These are phyloP conservation scores for Spinus pinus DNA, from an alignment of 2,797 vertebrate species.

Conservation along the genomic window DNA sequence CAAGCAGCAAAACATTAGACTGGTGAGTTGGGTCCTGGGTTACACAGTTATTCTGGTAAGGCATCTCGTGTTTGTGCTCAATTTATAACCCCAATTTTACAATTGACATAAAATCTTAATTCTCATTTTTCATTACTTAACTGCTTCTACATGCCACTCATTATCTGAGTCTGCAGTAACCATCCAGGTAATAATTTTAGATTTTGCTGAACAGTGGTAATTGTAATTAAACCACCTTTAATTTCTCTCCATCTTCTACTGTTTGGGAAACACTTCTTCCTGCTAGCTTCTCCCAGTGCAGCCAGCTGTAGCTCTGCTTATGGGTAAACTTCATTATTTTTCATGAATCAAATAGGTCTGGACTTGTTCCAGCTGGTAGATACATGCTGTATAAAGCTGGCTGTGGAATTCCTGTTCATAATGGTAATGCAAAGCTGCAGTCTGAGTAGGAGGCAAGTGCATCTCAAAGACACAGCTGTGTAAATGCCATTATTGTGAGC, in stretches of 20 bases:
- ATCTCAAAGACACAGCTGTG: background rate
- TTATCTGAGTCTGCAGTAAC: background rate
- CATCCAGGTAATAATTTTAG: background rate
- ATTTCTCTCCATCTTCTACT: background rate
- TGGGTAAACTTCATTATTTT: background rate
- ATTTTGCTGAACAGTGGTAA: background rate
- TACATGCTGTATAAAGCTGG: background rate
- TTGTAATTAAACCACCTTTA: background rate
- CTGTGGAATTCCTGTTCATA: background rate
- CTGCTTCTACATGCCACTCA: background rate
- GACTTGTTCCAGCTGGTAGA: background rate
- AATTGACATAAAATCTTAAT: background rate
- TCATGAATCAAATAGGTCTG: rapidly evolving
- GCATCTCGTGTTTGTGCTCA: background rate
- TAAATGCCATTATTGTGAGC: background rate
- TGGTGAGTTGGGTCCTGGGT: background rate
- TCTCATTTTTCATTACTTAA: background rate
- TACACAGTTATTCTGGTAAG: rapidly evolving
- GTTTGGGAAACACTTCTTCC: background rate
- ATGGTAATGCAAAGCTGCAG: background rate
- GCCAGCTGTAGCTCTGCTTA: background rate
- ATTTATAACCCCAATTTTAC: background rate
- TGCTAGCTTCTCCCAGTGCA: background rate
- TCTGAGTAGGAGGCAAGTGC: background rate
- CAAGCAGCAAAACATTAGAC: background rate